These are phyloP conservation scores for Habrosyne pyritoides DNA, from an alignment of 2,888 invertebrate genomes.

Conservation along the genomic window DNA sequence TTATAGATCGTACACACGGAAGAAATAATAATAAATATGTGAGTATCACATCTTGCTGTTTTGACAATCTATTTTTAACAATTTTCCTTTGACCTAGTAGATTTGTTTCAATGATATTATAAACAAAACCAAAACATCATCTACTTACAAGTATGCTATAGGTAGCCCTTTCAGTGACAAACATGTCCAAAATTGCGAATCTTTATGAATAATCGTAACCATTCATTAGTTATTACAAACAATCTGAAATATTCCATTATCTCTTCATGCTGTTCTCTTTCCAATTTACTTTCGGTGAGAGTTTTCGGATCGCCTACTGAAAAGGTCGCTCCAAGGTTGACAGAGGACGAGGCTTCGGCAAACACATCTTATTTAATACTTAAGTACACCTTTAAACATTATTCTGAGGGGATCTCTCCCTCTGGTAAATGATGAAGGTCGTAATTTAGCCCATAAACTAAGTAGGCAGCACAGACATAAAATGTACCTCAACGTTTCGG, in stretches of 20 bases:
- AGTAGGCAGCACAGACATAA: background rate
- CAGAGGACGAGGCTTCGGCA: background rate
- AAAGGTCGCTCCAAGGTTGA: background rate
- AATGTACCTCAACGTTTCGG: background rate
- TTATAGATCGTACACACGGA: too few species aligned
- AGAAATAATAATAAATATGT: too few species aligned
- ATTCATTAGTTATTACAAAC: background rate
- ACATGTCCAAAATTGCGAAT: too few species aligned
- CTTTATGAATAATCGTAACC: background rate
- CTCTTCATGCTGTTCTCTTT: background rate
- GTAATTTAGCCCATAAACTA: background rate
- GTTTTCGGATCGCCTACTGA: background rate
- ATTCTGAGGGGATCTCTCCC: background rate
- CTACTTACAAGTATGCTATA: too few species aligned
- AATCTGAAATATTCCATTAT: background rate
- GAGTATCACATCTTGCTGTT: too few species aligned
- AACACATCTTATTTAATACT: conserved; percentile 1
- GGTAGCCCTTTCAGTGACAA: too few species aligned
- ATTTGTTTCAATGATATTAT: too few species aligned
- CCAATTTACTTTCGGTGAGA: background rate
- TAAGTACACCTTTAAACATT: background rate
- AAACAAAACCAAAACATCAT: too few species aligned
- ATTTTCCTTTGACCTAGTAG: too few species aligned
- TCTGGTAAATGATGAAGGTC: background rate
- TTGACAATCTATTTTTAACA: too few species aligned